Conservation (phyloP, 2,113 vertebrate genomes). For the Lepisosteus osseus region DNA sequence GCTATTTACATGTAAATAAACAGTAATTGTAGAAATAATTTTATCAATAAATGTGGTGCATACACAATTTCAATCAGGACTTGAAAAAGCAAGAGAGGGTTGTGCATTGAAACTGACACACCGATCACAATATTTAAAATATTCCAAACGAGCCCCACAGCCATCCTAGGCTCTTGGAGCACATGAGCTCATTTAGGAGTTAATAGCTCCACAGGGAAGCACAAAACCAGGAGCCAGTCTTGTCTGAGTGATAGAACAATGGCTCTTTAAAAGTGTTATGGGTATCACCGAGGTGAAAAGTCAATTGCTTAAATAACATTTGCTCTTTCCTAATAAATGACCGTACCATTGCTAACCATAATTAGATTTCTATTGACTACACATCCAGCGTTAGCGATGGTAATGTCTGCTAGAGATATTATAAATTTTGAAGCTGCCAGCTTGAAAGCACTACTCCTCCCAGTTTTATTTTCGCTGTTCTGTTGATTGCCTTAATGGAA, state of each 20-base stretch:
- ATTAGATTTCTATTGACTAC: constrained; percentile 58
- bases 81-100: too few species aligned
- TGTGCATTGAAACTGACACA: background rate
- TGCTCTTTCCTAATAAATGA: constrained; percentile 51
- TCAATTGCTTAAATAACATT: constrained; percentile 39
- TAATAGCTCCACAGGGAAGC: constrained; percentile 6
- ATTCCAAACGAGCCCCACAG: background rate
- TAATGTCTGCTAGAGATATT: constrained; percentile 55
- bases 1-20: too few species aligned
- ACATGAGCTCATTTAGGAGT: background rate
- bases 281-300: constrained; percentile 54
- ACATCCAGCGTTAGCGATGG: constrained; percentile 44
- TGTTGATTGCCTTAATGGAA: constrained; percentile 22
- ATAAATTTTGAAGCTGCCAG: constrained; percentile 27
- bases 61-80: too few species aligned
- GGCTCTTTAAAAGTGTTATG: too few species aligned
- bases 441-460: constrained; percentile 9
- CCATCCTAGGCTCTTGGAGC: background rate
- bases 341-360: constrained; percentile 46
- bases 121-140: background rate
- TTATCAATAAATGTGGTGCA: too few species aligned
- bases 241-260: background rate
- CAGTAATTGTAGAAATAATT: too few species aligned
- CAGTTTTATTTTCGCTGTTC: constrained; percentile 18
- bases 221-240: background rate